Conservation (phyloP, 2,113 vertebrate genomes). For the Misgurnus anguillicaudatus region DNA sequence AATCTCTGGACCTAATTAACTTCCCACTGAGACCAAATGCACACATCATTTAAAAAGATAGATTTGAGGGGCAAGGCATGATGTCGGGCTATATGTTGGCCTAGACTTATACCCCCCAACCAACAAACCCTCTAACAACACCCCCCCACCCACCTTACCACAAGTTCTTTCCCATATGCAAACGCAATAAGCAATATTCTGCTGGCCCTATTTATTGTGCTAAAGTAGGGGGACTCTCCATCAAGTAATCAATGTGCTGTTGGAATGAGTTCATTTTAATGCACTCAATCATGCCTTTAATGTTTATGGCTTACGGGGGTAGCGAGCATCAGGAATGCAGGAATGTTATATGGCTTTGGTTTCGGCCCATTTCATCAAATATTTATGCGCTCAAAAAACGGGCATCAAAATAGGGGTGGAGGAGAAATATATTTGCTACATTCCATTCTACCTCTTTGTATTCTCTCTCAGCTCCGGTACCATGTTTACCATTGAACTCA, state of each 20-base stretch:
- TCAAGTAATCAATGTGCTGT: slow-evolving; percentile 96
- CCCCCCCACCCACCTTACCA: neutral
- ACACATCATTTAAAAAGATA: slow-evolving; percentile 72
- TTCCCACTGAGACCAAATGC: slow-evolving; percentile 73
- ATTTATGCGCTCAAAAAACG: slow-evolving; percentile 93
- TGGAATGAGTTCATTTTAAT: slow-evolving; percentile 98
- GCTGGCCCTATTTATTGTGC: slow-evolving; percentile 66
- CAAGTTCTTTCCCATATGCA: slow-evolving; percentile 61
- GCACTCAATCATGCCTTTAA: slow-evolving; percentile 95
- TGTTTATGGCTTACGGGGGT: slow-evolving; percentile 95
- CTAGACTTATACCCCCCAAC: slow-evolving; percentile 10
- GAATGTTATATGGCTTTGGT: slow-evolving; percentile 96
- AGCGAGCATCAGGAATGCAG: slow-evolving; percentile 89
- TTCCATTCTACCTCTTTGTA: slow-evolving; percentile 59
- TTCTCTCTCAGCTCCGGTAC: slow-evolving; percentile 71
- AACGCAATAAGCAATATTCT: slow-evolving; percentile 66
- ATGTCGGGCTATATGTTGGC: slow-evolving; percentile 54
- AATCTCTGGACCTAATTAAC: slow-evolving; percentile 92
- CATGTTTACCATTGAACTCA: slow-evolving; percentile 72
- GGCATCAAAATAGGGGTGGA: slow-evolving; percentile 91
- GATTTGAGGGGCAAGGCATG: slow-evolving; percentile 57
- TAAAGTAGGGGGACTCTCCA: slow-evolving; percentile 78
- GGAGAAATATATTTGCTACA: slow-evolving; percentile 93
- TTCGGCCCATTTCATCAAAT: slow-evolving; percentile 97
- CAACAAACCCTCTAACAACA: neutral